Conservation (phyloP, 2,797 vertebrate genomes). For the Luscinia megarhynchos region DNA sequence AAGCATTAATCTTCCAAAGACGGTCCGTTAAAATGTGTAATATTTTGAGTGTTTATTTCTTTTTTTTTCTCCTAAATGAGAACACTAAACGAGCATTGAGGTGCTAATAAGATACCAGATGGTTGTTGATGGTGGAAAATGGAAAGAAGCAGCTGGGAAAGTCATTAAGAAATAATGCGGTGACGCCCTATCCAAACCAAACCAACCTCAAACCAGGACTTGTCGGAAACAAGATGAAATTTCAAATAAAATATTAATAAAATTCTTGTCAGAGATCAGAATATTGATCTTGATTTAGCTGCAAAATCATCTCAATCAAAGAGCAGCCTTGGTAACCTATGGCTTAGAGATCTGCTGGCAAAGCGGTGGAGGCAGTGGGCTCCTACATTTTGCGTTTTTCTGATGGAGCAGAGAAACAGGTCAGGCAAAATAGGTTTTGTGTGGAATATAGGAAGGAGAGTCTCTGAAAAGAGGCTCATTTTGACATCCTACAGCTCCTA, state of each 20-base stretch:
- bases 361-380: not conserved
- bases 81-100: conserved; percentile 86
- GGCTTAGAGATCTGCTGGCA: not conserved
- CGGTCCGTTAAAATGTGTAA: conserved; percentile 50
- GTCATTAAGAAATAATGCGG: conserved; percentile 90
- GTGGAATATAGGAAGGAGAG: not conserved
- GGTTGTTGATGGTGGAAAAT: conserved; percentile 88
- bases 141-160: conserved; percentile 89
- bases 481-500: not conserved
- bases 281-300: conserved; percentile 60
- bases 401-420: not conserved
- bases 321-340: not conserved
- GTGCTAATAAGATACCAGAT: conserved; percentile 92
- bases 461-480: not conserved
- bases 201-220: conserved; percentile 83
- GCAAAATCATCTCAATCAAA: not conserved
- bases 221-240: conserved; percentile 80
- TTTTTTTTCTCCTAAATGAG: conserved; percentile 77
- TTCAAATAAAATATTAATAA: conserved; percentile 90
- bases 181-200: conserved; percentile 89
- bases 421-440: not conserved
- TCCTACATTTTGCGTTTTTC: not conserved
- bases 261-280: conserved; percentile 64
- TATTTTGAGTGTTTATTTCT: conserved; percentile 73
- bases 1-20: conserved; percentile 44